phyloP scores from a whole-genome alignment of 2,113 vertebrate species.

The Sardina pilchardus region DNA sequence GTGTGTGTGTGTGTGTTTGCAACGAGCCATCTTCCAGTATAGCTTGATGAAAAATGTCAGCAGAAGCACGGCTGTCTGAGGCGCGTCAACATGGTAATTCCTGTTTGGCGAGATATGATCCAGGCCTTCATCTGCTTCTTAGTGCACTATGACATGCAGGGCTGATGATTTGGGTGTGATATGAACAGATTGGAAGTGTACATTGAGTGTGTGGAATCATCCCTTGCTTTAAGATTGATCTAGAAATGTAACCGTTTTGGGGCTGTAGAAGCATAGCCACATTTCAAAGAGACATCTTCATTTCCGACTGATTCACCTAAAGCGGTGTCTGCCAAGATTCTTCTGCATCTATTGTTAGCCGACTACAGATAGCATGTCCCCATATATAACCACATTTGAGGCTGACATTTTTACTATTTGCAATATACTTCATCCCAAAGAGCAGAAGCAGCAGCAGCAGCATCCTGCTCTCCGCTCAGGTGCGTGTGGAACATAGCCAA shows the following conservation, averaged over 20 bases:
- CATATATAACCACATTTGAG: slow-evolving; percentile 43
- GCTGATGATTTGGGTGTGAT: background rate
- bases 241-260: slow-evolving; percentile 30
- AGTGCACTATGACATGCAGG: background rate
- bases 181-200: background rate
- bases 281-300: slow-evolving; percentile 61
- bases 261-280: slow-evolving; percentile 35
- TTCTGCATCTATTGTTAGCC: slow-evolving; percentile 38
- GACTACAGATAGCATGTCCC: slow-evolving; percentile 37
- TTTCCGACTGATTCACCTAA: slow-evolving; percentile 58
- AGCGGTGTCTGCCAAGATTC: slow-evolving; percentile 36
- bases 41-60: slow-evolving; percentile 6
- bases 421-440: background rate
- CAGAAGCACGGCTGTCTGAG: background rate
- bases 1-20: background rate
- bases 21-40: background rate
- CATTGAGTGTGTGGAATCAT: background rate
- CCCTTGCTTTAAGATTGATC: slow-evolving; percentile 40
- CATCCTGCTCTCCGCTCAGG: background rate
- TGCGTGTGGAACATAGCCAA: background rate
- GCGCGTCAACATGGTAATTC: background rate
- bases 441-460: background rate
- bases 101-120: background rate
- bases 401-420: slow-evolving; percentile 8
- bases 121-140: background rate